A percentile compares a stretch with the other conserved stretches of the same genome.
These are phyloP conservation scores for Mesodorylaimus sp. DNA, from an alignment of 2,888 invertebrate genomes.

Conservation along the genomic window DNA sequence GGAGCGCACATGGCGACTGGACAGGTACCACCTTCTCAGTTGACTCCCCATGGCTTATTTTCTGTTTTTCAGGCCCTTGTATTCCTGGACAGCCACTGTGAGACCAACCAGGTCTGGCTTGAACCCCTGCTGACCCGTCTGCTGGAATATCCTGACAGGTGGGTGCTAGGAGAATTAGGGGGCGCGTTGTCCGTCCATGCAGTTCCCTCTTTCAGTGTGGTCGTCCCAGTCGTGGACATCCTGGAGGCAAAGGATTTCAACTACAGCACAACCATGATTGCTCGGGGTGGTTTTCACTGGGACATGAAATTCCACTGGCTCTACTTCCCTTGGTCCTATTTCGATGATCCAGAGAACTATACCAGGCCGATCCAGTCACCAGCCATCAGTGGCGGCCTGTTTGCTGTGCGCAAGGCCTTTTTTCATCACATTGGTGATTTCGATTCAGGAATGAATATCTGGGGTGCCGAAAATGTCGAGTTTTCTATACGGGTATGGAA, in stretches of 20 bases:
- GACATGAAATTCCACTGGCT: conserved; percentile 84
- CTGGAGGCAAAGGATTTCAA: conserved; percentile 96
- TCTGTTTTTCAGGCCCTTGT: conserved; percentile 49
- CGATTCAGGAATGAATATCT: conserved; percentile 98
- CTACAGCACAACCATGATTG: conserved; percentile 92
- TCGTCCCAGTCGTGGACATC: conserved; percentile 95
- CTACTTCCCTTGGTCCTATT: conserved; percentile 53
- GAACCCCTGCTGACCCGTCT: conserved; percentile 80
- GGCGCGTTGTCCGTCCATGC: background rate
- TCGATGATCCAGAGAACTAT: conserved; percentile 48
- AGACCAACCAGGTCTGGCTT: conserved; percentile 91
- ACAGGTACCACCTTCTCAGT: conserved; percentile 35
- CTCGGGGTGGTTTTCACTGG: conserved; percentile 98
- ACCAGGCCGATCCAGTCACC: conserved; percentile 67
- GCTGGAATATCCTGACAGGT: conserved; percentile 54
- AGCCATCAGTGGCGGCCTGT: conserved; percentile 89
- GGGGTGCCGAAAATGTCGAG: conserved; percentile 90
- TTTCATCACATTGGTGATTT: conserved; percentile 95
- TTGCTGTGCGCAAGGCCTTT: conserved; percentile 78
- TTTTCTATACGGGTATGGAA: conserved; percentile 71
- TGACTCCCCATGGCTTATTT: background rate
- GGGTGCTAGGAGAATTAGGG: background rate
- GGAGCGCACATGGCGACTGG: conserved; percentile 81
- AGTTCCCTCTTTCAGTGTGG: conserved; percentile 46
- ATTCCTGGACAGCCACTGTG: conserved; percentile 93